Conservation (phyloP, 2,797 vertebrate species). For the Acrocephalus scirpaceus region DNA sequence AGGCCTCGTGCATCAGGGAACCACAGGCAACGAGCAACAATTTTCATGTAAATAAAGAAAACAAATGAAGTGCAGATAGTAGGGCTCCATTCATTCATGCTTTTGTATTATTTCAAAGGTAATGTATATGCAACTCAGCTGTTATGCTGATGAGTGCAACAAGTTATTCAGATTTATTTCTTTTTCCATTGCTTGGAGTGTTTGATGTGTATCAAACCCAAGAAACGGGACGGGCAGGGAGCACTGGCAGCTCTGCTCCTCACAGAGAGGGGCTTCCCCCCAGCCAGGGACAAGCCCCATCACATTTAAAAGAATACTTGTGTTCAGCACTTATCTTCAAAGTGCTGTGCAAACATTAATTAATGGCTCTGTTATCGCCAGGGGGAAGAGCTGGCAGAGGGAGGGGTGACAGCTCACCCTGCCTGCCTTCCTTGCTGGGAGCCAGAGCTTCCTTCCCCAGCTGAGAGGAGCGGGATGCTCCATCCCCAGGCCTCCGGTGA, state of each 20-base stretch:
- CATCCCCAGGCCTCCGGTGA: neutral
- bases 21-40: neutral
- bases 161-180: neutral
- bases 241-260: neutral
- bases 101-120: neutral
- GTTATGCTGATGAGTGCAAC: neutral
- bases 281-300: neutral
- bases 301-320: neutral
- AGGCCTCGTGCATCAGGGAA: neutral
- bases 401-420: neutral
- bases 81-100: neutral
- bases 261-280: neutral
- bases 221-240: neutral
- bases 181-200: neutral
- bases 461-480: neutral
- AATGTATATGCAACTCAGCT: neutral
- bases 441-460: neutral
- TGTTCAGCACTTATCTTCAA: neutral
- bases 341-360: neutral
- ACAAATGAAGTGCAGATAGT: neutral
- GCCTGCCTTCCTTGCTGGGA: neutral
- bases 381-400: neutral
- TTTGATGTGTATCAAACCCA: neutral
- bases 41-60: neutral
- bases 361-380: neutral